Percentiles rank a stretch among this genome's conserved stretches.
phyloP scores from a whole-genome alignment of 2,113 vertebrate genomes.

The Meriones unguiculatus region DNA sequence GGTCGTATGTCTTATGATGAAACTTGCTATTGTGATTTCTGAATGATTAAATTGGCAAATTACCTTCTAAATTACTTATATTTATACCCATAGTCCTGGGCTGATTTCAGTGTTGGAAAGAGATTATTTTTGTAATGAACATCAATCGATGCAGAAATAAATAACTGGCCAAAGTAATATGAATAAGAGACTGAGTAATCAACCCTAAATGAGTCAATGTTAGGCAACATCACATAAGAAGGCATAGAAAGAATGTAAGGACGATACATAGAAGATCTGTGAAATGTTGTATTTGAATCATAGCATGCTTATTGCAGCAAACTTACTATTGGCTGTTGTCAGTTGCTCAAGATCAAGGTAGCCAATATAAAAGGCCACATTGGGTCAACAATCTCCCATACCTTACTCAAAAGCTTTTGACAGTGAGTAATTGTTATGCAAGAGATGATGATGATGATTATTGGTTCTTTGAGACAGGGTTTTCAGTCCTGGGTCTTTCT shows the following conservation, averaged over 20 bases:
- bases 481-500: no score
- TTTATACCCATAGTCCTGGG: neutral
- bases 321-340: neutral
- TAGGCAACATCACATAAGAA: neutral
- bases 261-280: neutral
- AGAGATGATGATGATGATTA: no score
- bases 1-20: neutral
- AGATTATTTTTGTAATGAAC: neutral
- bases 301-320: neutral
- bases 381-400: neutral
- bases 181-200: neutral
- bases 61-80: neutral
- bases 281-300: neutral
- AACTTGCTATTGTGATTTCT: neutral
- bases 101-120: neutral
- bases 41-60: neutral
- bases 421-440: neutral
- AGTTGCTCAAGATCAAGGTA: neutral
- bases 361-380: neutral
- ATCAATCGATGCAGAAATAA: neutral
- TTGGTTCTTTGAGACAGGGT: no score
- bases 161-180: neutral
- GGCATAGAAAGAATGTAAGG: neutral
- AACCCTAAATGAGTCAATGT: neutral
- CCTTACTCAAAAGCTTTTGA: neutral